Evolutionary conservation across 2,797 vertebrate species (phyloP).

Genomic region (Chaunax sp.): DNA sequence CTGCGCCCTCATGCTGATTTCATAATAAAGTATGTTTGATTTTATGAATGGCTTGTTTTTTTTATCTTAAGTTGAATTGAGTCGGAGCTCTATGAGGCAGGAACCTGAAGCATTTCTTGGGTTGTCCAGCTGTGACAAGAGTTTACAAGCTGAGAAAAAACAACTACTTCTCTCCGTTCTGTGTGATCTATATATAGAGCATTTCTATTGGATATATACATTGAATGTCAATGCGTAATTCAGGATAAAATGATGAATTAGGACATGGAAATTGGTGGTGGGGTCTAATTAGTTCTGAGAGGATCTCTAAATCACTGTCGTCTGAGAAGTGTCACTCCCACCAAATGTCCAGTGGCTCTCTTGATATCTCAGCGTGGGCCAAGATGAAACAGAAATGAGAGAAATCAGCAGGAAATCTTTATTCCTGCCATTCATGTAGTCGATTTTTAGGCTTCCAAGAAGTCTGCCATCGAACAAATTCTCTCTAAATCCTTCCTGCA

Average conservation of each 20-base stretch:
- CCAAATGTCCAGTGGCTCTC: slow-evolving; percentile 48
- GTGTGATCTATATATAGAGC: slow-evolving; percentile 39
- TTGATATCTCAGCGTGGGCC: slow-evolving; percentile 37
- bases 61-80: background rate
- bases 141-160: background rate
- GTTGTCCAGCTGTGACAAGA: slow-evolving; percentile 4
- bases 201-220: slow-evolving; percentile 51
- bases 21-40: slow-evolving; percentile 58
- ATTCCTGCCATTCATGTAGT: slow-evolving; percentile 20
- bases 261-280: slow-evolving; percentile 51
- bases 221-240: slow-evolving; percentile 56
- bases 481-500: slow-evolving; percentile 1
- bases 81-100: background rate
- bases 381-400: slow-evolving; percentile 38
- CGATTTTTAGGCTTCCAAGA: slow-evolving; percentile 45
- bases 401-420: slow-evolving; percentile 37
- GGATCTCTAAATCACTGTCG: slow-evolving; percentile 69
- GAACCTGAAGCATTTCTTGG: slow-evolving; percentile 8
- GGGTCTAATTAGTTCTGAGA: slow-evolving; percentile 65
- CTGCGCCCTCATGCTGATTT: slow-evolving; percentile 45
- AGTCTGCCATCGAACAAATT: slow-evolving; percentile 23
- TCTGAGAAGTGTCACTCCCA: slow-evolving; percentile 41
- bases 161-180: background rate
- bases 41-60: background rate
- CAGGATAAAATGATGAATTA: slow-evolving; percentile 59